These are phyloP conservation scores for Drosophila biarmipes DNA, from an alignment of 1,140 invertebrate genomes.

Conservation along the genomic window DNA sequence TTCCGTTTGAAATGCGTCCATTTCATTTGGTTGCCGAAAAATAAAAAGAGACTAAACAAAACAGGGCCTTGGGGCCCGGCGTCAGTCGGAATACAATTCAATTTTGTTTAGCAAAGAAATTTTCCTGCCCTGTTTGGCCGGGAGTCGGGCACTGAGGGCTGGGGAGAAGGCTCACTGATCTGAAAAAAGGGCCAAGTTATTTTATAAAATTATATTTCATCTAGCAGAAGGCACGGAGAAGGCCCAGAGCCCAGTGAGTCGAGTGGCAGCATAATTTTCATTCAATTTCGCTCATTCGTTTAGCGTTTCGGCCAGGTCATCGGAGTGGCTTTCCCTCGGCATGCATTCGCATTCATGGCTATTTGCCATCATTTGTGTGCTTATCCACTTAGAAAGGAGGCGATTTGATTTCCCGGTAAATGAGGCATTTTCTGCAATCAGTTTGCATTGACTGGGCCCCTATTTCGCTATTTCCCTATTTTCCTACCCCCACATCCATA, in stretches of 20 bases:
- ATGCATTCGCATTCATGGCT: conserved; percentile 76
- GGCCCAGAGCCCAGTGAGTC: conserved; percentile 38
- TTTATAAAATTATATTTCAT: conserved; percentile 76
- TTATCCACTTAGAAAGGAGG: conserved; percentile 78
- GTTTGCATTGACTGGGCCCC: conserved; percentile 63
- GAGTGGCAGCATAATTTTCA: conserved; percentile 79
- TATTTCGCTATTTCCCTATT: no score
- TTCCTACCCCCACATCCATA: conserved; percentile 1
- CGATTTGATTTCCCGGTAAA: conserved; percentile 77
- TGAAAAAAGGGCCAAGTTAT: conserved; percentile 79
- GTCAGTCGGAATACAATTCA: conserved; percentile 77
- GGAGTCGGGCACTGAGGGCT: not conserved
- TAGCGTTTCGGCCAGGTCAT: conserved; percentile 35
- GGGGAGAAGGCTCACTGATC: conserved; percentile 72
- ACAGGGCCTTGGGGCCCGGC: conserved; percentile 38
- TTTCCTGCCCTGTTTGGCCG: conserved; percentile 6
- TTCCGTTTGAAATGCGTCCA: conserved; percentile 42
- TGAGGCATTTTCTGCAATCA: conserved; percentile 78
- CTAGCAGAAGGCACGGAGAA: conserved; percentile 43
- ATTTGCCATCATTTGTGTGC: conserved; percentile 72
- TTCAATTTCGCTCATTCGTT: conserved; percentile 79
- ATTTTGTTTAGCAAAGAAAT: conserved; percentile 69
- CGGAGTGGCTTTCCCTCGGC: conserved; percentile 1
- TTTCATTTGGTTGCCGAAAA: conserved; percentile 50
- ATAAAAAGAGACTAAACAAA: conserved; percentile 40